Conservation (phyloP, 2,113 vertebrate species). For the Bettongia penicillata region DNA sequence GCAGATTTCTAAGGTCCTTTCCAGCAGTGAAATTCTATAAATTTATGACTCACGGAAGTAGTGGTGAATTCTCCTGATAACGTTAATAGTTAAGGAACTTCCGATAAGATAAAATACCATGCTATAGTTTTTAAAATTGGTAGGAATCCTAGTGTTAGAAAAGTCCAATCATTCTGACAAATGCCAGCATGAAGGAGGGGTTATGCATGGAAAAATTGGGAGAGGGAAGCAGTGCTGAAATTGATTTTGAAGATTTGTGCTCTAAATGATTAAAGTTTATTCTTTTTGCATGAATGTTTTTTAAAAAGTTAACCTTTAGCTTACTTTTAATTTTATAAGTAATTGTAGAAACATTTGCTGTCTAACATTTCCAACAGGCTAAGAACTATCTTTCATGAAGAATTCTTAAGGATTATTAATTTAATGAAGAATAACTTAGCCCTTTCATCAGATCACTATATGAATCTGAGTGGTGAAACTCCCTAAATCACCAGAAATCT, state of each 20-base stretch:
- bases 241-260: background rate
- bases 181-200: background rate
- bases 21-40: too few species aligned
- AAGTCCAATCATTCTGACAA: constrained; percentile 2
- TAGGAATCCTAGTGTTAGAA: background rate
- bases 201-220: background rate
- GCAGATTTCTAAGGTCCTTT: too few species aligned
- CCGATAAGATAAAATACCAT: constrained; percentile 1
- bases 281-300: background rate
- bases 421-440: background rate
- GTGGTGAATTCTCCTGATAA: background rate
- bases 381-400: background rate
- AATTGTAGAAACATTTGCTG: background rate
- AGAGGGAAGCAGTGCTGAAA: background rate
- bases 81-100: background rate
- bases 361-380: constrained; percentile 14
- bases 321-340: background rate
- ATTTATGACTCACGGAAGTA: background rate
- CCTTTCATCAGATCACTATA: background rate
- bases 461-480: background rate
- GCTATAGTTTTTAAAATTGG: background rate
- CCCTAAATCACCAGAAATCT: background rate
- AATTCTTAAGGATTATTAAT: background rate
- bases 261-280: background rate
- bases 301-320: background rate